Conservation (phyloP, 1,140 invertebrate species). For the Ptiloglossa arizonensis region DNA sequence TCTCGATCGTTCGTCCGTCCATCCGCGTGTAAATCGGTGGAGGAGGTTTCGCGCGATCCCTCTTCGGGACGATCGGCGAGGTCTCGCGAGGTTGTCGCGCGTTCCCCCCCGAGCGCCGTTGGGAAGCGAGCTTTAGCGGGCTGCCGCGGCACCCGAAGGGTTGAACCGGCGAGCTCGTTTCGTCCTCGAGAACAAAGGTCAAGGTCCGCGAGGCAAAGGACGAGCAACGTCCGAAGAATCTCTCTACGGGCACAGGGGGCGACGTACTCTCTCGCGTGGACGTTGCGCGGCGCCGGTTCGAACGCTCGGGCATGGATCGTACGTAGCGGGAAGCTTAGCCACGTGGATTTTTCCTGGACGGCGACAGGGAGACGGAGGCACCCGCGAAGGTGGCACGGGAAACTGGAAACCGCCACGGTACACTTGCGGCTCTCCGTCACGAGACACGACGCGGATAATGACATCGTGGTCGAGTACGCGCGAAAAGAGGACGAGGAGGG, state of each 20-base stretch:
- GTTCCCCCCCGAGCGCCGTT: too few species aligned
- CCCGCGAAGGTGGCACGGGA: constrained; percentile 5
- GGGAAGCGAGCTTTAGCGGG: too few species aligned
- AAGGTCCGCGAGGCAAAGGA: constrained; percentile 24
- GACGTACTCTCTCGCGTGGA: background rate
- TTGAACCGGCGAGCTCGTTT: too few species aligned
- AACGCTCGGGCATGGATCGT: background rate
- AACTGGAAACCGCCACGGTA: constrained; percentile 45
- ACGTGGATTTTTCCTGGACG: constrained; percentile 21
- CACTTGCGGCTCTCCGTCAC: constrained; percentile 63
- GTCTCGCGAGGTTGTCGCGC: too few species aligned
- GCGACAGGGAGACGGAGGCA: background rate
- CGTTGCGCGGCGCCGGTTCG: background rate
- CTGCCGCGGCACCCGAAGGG: background rate
- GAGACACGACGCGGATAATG: constrained; percentile 29
- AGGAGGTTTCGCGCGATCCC: too few species aligned
- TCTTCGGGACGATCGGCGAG: too few species aligned
- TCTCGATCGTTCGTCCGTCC: too few species aligned
- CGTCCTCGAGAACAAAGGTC: background rate
- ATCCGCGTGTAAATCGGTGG: too few species aligned
- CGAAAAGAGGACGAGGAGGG: background rate
- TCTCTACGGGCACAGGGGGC: background rate
- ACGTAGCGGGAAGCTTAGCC: constrained; percentile 11
- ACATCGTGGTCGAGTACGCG: constrained; percentile 39
- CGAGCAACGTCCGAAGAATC: constrained; percentile 26